Base-by-base conservation (phyloP, 2,888 invertebrate species). In the Rhimphoctona megacephalus region DNA sequence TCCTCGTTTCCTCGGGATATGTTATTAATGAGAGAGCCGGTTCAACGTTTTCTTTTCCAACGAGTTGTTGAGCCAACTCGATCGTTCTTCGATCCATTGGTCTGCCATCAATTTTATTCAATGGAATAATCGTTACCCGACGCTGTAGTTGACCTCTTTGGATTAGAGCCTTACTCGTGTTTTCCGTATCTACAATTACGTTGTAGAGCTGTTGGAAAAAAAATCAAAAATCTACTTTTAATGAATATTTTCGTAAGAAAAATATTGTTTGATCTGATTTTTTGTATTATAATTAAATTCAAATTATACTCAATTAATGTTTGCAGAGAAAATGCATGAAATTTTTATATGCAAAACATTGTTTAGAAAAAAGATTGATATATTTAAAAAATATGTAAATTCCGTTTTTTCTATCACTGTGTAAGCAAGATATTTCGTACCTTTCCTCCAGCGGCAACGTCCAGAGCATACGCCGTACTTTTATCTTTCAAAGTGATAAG, bases 161-260 rank as follows among this genome's bases (percentile, higher is more conserved):
- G 81, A 99, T 95, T 87, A 99, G 95, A 93, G 97, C 96, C 94
- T 98, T 98, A 91, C 97, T 97, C 0, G 98, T 98, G 78, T 95
- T 95, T 92, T 98, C 98, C 67, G 96, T 97, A 92, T 99, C 98
- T 52, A 98, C 98, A 73, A 99, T 97, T 84, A 99, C 97, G 95
- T 98, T 98, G 95, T 97, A 98, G 39, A 99, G 94, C 98, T 99
- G 93, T 67, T 95, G 94, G 69, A 69, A n/a, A 52, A 78, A 66
- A 49, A 52, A 52, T 43, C 8, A 57, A 54, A 46, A 11, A 14
- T 2, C 11, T 43, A 43, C 43, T 43, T 43, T 43, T 43, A 43
- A 9, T 43, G 30, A 17, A 36, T 49, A 72, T n/a, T 52, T 11
- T 49, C 22, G 3, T 30, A 14, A 30, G 19, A n/a, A 39, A 22